Base-by-base conservation (phyloP, 1,140 invertebrate species). In the Onthophagus taurus region DNA sequence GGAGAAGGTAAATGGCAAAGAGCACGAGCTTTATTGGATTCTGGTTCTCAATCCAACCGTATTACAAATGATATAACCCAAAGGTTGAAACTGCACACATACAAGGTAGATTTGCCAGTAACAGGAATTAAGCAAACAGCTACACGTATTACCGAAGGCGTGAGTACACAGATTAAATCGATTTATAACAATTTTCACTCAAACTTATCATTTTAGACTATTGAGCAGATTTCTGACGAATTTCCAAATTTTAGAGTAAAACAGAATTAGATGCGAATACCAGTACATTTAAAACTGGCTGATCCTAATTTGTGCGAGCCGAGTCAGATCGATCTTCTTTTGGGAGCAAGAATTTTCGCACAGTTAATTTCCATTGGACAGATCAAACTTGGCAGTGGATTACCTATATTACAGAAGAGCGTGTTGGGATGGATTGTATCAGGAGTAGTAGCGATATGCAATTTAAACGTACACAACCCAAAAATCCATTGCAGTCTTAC, bases 381-480 rank as follows among this genome's bases (percentile, higher is more conserved):
- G 49, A 55, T 60, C 8, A 42, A 24, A 17, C 30, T 60, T n/a
- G 49, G 39, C 18, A 42, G 42, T 24, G 35, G 49, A 44, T 33
- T 44, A 33, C 57, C 57, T 7, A 47, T 45, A 16, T 39, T 61
- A n/a, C 60, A 63, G 52, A 59, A 59, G 31, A 58, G 56, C 9
- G 16, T 38, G 26, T 43, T 63, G 8, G 29, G 29, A 13, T 30
- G 29, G 29, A 30, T 30, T 13, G 14, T 30, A 30, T 11, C 29
- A 8, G 29, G 29, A 8, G n/a, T n/a, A n/a, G n/a, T n/a, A n/a
- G n/a, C n/a, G n/a, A n/a, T n/a, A n/a, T n/a, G n/a, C n/a, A n/a
- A n/a, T n/a, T n/a, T n/a, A n/a, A n/a, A n/a, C n/a, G n/a, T n/a
- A n/a, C n/a, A n/a, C n/a, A n/a, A n/a, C n/a, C n/a, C n/a, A n/a